These are phyloP conservation scores for Atrina japonica DNA, from an alignment of 2,888 invertebrate species.

Conservation along the genomic window DNA sequence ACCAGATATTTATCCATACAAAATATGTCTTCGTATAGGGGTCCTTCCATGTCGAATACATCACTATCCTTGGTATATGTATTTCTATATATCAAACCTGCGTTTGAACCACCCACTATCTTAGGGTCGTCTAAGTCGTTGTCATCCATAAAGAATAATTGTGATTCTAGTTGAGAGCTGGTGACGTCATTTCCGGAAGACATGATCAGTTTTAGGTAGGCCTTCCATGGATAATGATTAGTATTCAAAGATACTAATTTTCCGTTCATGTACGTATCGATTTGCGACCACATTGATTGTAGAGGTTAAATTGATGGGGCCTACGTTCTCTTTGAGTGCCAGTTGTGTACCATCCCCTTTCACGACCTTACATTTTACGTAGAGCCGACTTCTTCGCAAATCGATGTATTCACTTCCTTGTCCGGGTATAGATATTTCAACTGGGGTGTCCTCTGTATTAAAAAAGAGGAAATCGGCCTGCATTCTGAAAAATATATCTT, in stretches of 20 bases:
- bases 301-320: slow-evolving; percentile 29
- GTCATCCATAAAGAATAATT: slow-evolving; percentile 20
- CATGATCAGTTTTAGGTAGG: slow-evolving; percentile 31
- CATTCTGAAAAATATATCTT: slow-evolving; percentile 29
- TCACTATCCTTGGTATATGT: slow-evolving; percentile 24
- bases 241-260: slow-evolving; percentile 33
- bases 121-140: slow-evolving; percentile 18
- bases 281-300: slow-evolving; percentile 38
- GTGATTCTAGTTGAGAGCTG: slow-evolving; percentile 32
- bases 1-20: slow-evolving; percentile 32
- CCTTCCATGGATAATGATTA: too few species aligned
- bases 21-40: slow-evolving; percentile 38
- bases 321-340: slow-evolving; percentile 23
- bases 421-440: slow-evolving; percentile 30
- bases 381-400: slow-evolving; percentile 29
- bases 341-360: slow-evolving; percentile 31
- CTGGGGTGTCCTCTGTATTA: slow-evolving; percentile 22
- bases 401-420: slow-evolving; percentile 39
- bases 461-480: slow-evolving; percentile 31
- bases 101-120: slow-evolving; percentile 24
- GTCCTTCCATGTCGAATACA: slow-evolving; percentile 29
- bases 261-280: too few species aligned
- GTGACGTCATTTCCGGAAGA: slow-evolving; percentile 19
- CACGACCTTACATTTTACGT: slow-evolving; percentile 25
- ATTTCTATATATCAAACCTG: slow-evolving; percentile 25